phyloP scores from a whole-genome alignment of 2,888 invertebrate genomes.

The Auanema freiburgensis region DNA sequence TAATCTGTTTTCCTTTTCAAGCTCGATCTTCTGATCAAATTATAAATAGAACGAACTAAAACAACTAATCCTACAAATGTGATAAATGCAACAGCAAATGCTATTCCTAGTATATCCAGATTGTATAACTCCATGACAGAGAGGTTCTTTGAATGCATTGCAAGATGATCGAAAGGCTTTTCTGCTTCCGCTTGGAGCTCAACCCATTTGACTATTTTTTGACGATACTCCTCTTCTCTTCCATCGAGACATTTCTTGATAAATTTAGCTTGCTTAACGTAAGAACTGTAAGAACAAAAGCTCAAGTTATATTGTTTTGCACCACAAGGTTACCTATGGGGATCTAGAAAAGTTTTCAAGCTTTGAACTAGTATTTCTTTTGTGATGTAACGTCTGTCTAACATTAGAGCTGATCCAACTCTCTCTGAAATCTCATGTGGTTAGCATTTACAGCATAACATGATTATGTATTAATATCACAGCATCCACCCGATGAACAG shows the following conservation, averaged over 20 bases:
- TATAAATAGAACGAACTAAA: no score
- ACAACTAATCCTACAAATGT: no score
- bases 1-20: no score
- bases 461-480: no score
- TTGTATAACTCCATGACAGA: constrained; percentile 7
- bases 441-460: no score
- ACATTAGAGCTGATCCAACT: constrained; percentile 7
- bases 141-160: constrained; percentile 1
- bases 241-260: not conserved
- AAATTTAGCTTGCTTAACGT: not conserved
- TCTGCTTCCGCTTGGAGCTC: not conserved
- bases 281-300: constrained; percentile 3
- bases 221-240: constrained; percentile 4
- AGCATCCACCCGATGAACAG: no score
- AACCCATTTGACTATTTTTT: constrained; percentile 3
- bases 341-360: not conserved
- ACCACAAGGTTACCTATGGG: no score
- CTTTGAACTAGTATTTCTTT: not conserved
- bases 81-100: no score
- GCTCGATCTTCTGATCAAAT: no score
- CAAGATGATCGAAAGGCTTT: constrained; percentile 8
- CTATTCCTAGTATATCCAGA: constrained; percentile 3
- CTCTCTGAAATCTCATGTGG: constrained; percentile 6
- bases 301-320: no score
- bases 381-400: not conserved